Percentiles rank a stretch among this genome's conserved stretches.
These are phyloP conservation scores for Naja naja DNA, from an alignment of 2,113 vertebrate species.

Conservation along the genomic window DNA sequence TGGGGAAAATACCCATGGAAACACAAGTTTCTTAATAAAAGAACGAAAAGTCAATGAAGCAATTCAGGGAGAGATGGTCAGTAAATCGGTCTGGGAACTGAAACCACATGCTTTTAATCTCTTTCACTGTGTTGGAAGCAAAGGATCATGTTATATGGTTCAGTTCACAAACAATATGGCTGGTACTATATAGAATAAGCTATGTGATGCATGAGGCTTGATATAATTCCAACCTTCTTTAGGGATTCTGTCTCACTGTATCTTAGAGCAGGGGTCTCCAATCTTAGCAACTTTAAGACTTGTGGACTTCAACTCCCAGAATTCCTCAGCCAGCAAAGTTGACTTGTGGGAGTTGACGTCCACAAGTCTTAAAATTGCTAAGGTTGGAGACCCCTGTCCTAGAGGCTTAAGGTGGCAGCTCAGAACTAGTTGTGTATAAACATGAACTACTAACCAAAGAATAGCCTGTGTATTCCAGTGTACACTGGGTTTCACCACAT, in stretches of 20 bases:
- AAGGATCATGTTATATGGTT: neutral
- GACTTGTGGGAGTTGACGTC: too few species aligned
- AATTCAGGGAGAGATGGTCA: neutral
- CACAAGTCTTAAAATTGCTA: too few species aligned
- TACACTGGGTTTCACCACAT: neutral
- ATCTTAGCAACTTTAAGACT: too few species aligned
- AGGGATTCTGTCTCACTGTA: neutral
- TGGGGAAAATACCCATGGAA: neutral
- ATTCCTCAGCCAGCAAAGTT: too few species aligned
- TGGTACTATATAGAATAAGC: neutral
- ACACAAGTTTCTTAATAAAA: neutral
- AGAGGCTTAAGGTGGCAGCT: neutral
- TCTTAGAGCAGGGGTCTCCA: too few species aligned
- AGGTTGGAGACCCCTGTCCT: too few species aligned
- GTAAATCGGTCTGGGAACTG: neutral
- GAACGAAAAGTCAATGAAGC: neutral
- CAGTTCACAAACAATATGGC: neutral
- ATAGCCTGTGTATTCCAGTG: neutral
- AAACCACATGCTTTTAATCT: conserved; percentile 41
- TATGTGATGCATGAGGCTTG: neutral
- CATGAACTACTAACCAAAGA: neutral
- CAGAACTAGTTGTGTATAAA: neutral
- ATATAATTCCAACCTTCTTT: neutral
- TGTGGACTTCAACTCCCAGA: too few species aligned
- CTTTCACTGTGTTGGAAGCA: conserved; percentile 10